Percentiles rank a stretch among this genome's conserved stretches.
These are phyloP conservation scores for Hydractinia echinata DNA, from an alignment of 30 jellyfish, hydroid and myxozoan species.

Conservation along the genomic window DNA sequence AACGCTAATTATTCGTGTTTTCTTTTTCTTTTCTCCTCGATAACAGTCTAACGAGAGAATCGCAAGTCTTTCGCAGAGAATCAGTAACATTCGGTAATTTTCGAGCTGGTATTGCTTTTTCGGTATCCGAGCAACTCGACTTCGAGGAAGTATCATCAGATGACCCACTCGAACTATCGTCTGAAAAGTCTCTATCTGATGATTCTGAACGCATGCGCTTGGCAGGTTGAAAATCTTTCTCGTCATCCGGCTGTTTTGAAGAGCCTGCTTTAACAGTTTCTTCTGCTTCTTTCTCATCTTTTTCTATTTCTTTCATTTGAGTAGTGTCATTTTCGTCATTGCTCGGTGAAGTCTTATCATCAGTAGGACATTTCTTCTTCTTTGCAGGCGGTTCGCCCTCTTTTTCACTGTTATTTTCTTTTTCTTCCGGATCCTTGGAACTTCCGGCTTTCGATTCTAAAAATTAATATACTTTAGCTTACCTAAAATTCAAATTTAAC, in stretches of 20 bases:
- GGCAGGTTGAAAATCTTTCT: background rate
- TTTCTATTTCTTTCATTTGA: background rate
- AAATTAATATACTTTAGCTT: too few species aligned
- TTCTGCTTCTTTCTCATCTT: background rate
- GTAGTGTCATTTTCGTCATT: background rate
- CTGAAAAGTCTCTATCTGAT: background rate
- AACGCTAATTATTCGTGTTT: background rate
- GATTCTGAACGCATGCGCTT: background rate
- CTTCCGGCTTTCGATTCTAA: too few species aligned
- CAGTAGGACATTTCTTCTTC: background rate
- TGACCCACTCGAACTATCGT: constrained; percentile 9
- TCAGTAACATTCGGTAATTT: constrained; percentile 1
- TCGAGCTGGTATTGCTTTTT: too few species aligned
- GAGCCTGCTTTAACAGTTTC: background rate
- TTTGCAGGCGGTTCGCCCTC: background rate
- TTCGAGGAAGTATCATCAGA: constrained; percentile 12
- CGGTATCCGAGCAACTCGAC: background rate
- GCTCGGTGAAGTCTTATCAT: background rate
- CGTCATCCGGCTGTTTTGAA: background rate
- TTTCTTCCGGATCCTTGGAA: background rate
- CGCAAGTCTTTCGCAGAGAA: constrained; percentile 4
- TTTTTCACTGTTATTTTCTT: background rate
- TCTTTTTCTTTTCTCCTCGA: background rate
- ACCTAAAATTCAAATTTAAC: too few species aligned
- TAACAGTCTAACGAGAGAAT: background rate